phyloP scores from a whole-genome alignment of 2,888 invertebrate genomes.

The Euspilapteryx auroguttella region DNA sequence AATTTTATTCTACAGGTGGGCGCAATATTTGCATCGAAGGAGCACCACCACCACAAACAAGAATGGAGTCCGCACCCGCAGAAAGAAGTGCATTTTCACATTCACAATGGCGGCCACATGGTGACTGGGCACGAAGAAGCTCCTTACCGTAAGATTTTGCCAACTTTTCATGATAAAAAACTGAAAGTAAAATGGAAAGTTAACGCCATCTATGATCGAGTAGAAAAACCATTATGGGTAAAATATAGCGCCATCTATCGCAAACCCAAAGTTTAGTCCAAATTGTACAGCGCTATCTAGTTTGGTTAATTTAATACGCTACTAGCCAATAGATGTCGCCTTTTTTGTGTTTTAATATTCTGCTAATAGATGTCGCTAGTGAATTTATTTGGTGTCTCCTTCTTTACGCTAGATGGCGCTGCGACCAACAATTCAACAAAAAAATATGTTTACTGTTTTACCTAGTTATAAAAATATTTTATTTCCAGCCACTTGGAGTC shows the following conservation, averaged over 20 bases:
- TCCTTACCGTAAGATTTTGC: slow-evolving; percentile 4
- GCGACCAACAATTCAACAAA: no score
- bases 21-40: slow-evolving; percentile 27
- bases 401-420: slow-evolving; percentile 15
- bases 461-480: slow-evolving; percentile 1
- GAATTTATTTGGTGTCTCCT: no score
- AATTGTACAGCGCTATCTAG: no score
- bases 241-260: no score
- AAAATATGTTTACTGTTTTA: no score
- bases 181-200: no score
- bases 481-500: slow-evolving; percentile 32
- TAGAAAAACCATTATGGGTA: slow-evolving; percentile 6
- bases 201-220: slow-evolving; percentile 9
- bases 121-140: slow-evolving; percentile 18
- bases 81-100: slow-evolving; percentile 51
- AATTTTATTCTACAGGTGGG: slow-evolving; percentile 34
- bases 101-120: slow-evolving; percentile 27
- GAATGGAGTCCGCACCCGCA: slow-evolving; percentile 11
- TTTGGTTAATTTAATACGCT: no score
- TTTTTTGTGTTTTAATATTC: no score
- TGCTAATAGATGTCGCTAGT: no score
- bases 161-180: no score
- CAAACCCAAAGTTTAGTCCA: no score
- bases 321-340: no score
- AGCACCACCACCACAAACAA: slow-evolving; percentile 11